A percentile compares a stretch with the other conserved stretches of the same genome.
These are phyloP conservation scores for Papilio helenus DNA, from an alignment of 1,140 invertebrate genomes.

Conservation along the genomic window DNA sequence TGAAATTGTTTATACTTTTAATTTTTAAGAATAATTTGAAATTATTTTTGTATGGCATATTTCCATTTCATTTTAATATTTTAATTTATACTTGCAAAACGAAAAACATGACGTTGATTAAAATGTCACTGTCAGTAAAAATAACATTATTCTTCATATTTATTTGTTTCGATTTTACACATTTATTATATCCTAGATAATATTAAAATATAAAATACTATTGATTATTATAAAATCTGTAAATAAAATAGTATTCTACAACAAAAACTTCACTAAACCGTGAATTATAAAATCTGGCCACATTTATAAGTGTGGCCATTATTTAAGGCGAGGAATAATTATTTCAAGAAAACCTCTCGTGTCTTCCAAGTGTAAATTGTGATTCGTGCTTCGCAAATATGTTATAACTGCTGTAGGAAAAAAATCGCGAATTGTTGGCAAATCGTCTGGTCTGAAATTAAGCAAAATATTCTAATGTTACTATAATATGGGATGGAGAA, in stretches of 20 bases:
- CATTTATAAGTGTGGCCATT: neutral
- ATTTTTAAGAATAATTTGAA: neutral
- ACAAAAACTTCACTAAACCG: neutral
- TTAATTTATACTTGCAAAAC: neutral
- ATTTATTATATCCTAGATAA: constrained; percentile 1
- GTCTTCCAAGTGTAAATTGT: constrained; percentile 96
- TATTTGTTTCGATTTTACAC: constrained; percentile 1
- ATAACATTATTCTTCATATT: neutral
- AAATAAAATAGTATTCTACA: neutral
- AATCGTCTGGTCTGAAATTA: constrained; percentile 81
- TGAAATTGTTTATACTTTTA: constrained; percentile 3
- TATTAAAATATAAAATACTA: neutral
- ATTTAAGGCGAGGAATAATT: constrained; percentile 57
- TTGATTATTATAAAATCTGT: neutral
- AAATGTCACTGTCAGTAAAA: neutral
- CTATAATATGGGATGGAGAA: too few relatives aligned
- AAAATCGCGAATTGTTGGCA: constrained; percentile 86
- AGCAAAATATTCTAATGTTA: neutral
- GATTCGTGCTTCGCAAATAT: constrained; percentile 90
- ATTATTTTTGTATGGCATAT: neutral
- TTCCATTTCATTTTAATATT: neutral
- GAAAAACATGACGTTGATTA: neutral
- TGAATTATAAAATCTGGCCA: neutral
- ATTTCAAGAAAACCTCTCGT: constrained; percentile 88
- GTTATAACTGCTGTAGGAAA: constrained; percentile 90